Base-by-base conservation (phyloP, 2,797 vertebrate genomes). In the Dicrostonyx torquatus region DNA sequence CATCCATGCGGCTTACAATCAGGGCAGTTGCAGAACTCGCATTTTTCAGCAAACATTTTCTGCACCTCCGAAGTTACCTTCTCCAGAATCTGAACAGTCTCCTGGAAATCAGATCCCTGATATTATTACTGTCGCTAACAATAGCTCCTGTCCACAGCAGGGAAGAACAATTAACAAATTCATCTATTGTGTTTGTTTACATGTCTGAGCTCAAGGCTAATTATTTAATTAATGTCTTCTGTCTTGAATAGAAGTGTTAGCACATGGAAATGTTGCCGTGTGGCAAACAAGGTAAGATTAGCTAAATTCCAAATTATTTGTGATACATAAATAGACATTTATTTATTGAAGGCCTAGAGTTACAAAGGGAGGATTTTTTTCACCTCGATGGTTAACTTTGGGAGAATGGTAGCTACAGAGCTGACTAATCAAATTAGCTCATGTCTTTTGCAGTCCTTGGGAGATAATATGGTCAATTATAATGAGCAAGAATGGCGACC, bases 201-300 rank as follows among this genome's bases (percentile, higher is more conserved):
- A 87, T 92, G 95, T 96, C 95, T 97, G 94, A 96, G 92, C 91
- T 91, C 96, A 96, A 94, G 95, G 90, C 97, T 97, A 97, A 97
- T 97, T 96, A 97, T 97, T 97, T 97, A 94, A 97, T 97, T 96
- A 97, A 97, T 95, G 96, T 97, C 96, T 97, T 97, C 96, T 94
- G 94, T 90, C 96, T 96, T 84, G 80, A 93, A 94, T 72, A 94
- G 96, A 95, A 96, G 94, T 86, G 91, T 94, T 95, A 95, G 87
- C 62, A 93, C 95, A 92, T 95, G 95, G 72, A 93, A 96, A 72
- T 86, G 79, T 95, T 94, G 78, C 89, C 0, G 58, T 96, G 82
- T 62, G 58, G 87, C 90, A 96, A 95, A 95, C 72, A 93, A 96
- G 94, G 93, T 95, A 90, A 91, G 91, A 87, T 94, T 87, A 93